These are phyloP conservation scores for Cephus pygmeus DNA, from an alignment of 2,888 invertebrate species.

Conservation along the genomic window DNA sequence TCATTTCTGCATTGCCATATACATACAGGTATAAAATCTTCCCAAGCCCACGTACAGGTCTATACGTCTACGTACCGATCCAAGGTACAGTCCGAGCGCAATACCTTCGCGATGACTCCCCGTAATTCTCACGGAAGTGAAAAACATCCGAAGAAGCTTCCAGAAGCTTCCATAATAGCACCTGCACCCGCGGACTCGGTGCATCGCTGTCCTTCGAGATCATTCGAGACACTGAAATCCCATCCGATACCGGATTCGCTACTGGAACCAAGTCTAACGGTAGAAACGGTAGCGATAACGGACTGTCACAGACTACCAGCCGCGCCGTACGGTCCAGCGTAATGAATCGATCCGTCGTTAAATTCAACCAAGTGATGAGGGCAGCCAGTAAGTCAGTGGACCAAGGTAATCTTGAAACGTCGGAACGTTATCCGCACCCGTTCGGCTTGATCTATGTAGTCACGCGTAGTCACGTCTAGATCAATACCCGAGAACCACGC, in stretches of 20 bases:
- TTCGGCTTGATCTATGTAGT: constrained; percentile 47
- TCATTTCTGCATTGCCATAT: not conserved
- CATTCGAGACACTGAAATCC: not conserved
- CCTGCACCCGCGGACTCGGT: not conserved
- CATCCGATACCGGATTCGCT: not conserved
- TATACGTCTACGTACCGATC: constrained; percentile 13
- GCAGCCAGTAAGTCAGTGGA: constrained; percentile 47
- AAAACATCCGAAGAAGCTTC: constrained; percentile 12
- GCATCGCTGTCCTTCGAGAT: not conserved
- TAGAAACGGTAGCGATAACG: not conserved
- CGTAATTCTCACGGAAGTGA: constrained; percentile 54
- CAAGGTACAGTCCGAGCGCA: constrained; percentile 2
- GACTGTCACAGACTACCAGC: not conserved
- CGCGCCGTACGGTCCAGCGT: not conserved
- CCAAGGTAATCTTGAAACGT: constrained; percentile 45
- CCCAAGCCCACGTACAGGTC: constrained; percentile 22
- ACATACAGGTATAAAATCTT: constrained; percentile 21
- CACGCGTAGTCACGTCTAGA: constrained; percentile 25
- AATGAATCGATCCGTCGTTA: not conserved
- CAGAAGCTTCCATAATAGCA: not conserved
- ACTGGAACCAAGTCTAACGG: not conserved
- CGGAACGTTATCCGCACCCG: constrained; percentile 41
- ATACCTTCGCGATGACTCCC: constrained; percentile 49
- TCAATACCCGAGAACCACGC: constrained; percentile 22
- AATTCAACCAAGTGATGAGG: not conserved